phyloP scores from a whole-genome alignment of 1,140 invertebrate species.

The Portunus trituberculatus region DNA sequence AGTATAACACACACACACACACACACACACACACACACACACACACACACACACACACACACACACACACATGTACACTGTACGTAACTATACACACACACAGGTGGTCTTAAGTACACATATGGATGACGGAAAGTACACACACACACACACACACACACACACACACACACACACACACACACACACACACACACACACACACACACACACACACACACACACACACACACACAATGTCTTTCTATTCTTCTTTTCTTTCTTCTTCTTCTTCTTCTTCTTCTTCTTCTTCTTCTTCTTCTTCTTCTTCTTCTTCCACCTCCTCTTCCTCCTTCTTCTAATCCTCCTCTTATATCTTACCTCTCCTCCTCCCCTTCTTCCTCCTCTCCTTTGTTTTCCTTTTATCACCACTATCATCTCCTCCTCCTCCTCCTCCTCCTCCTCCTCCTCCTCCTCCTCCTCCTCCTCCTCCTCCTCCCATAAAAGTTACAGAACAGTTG shows the following conservation, averaged over 20 bases:
- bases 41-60: slow-evolving; percentile 22
- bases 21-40: slow-evolving; percentile 16
- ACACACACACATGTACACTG: neutral
- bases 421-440: neutral
- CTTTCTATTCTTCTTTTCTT: neutral
- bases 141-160: no score
- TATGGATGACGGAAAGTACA: no score
- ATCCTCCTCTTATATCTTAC: neutral
- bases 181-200: neutral
- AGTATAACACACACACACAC: neutral
- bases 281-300: neutral
- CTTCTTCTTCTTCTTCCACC: neutral
- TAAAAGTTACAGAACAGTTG: no score
- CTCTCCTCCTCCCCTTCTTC: no score
- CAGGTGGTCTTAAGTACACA: neutral
- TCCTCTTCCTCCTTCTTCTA: neutral
- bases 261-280: neutral
- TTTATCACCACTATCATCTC: no score
- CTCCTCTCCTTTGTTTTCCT: neutral
- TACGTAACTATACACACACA: neutral
- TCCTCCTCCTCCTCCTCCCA: neutral
- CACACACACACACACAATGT: neutral
- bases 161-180: neutral
- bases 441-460: no score
- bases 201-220: neutral